Percentiles rank a stretch among this genome's conserved stretches.
Conservation (phyloP, 2,113 vertebrate genomes). For the Cyphomyrus discorhynchus region DNA sequence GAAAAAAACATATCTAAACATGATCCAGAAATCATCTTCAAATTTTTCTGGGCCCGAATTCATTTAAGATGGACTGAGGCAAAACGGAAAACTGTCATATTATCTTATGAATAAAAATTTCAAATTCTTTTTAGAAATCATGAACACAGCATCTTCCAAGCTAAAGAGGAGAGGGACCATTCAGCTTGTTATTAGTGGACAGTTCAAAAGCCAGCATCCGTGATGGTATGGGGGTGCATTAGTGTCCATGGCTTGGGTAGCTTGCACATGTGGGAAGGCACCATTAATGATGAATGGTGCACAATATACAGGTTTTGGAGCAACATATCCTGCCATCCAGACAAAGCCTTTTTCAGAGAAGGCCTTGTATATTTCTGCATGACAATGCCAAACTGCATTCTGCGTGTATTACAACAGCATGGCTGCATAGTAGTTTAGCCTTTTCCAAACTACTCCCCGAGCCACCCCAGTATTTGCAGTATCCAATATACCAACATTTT, state of each 20-base stretch:
- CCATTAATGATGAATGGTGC: background rate
- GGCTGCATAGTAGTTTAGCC: background rate
- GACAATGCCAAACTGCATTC: background rate
- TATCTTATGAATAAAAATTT: background rate
- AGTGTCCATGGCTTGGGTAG: background rate
- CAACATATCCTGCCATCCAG: background rate
- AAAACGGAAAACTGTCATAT: background rate
- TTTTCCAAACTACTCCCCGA: background rate
- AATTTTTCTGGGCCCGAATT: no score
- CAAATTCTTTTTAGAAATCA: no score
- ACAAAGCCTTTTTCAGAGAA: background rate
- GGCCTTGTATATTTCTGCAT: background rate
- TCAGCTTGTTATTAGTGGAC: background rate
- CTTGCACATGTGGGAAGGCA: background rate
- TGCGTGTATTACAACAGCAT: background rate
- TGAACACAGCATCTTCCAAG: no score
- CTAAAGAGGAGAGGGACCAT: no score
- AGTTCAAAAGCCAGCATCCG: background rate
- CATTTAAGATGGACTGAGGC: background rate
- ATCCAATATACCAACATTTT: background rate
- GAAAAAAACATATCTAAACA: no score
- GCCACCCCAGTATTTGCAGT: background rate
- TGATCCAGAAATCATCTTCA: no score
- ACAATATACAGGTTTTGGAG: background rate
- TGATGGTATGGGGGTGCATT: background rate